phyloP scores from a whole-genome alignment of 2,888 invertebrate species.

The Allophyes oxyacanthae region DNA sequence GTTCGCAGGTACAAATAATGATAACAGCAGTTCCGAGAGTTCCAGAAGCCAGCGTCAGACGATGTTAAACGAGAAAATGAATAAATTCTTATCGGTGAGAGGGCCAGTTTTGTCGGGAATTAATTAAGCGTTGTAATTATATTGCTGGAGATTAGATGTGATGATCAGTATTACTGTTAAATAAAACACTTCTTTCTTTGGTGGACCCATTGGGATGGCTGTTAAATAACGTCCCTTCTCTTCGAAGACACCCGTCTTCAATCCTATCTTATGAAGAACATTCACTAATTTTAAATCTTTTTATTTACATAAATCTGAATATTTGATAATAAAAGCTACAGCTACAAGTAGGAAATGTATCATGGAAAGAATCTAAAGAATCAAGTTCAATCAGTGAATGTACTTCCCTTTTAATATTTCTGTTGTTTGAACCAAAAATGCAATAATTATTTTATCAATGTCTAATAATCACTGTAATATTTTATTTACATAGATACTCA shows the following conservation, averaged over 20 bases:
- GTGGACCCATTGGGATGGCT: conserved; percentile 81
- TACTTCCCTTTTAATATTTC: conserved; percentile 65
- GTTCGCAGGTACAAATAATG: conserved; percentile 90
- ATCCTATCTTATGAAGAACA: conserved; percentile 64
- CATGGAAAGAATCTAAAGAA: conserved; percentile 9
- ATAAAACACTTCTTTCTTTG: conserved; percentile 80
- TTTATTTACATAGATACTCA: conserved; percentile 26
- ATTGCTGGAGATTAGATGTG: conserved; percentile 82
- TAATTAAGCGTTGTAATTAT: conserved; percentile 78
- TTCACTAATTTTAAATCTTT: conserved; percentile 55
- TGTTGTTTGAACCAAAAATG: conserved; percentile 78
- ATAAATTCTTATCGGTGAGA: conserved; percentile 97
- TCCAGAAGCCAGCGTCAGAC: conserved; percentile 95
- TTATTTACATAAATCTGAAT: too few species aligned
- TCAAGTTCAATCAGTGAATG: conserved; percentile 60
- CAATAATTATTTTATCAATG: conserved; percentile 13
- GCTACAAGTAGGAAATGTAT: too few species aligned
- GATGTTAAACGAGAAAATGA: conserved; percentile 97
- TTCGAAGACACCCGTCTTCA: conserved; percentile 61
- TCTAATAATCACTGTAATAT: conserved; percentile 14
- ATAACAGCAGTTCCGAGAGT: conserved; percentile 90
- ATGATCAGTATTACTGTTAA: conserved; percentile 77
- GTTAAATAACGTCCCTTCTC: conserved; percentile 69
- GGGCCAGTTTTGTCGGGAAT: conserved; percentile 77
- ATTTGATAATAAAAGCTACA: too few species aligned